phyloP scores from a whole-genome alignment of 2,113 vertebrate genomes.

The Microtus oregoni region DNA sequence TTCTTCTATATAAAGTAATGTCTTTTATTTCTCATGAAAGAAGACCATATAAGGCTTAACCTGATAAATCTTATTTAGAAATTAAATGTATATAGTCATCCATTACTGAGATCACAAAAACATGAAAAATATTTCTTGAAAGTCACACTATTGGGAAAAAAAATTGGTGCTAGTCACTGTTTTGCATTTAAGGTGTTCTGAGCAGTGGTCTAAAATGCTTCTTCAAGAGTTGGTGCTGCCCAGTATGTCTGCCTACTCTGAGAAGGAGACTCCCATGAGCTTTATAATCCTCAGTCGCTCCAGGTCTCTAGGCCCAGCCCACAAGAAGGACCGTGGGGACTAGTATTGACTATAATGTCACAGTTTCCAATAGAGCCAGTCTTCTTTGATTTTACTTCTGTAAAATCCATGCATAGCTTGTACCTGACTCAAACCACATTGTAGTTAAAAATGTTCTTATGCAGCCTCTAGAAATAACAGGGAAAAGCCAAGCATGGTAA shows the following conservation, averaged over 20 bases:
- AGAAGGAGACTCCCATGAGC: neutral
- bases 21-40: neutral
- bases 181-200: neutral
- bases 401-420: neutral
- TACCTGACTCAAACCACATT: slow-evolving; percentile 13
- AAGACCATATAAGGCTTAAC: neutral
- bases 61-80: neutral
- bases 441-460: slow-evolving; percentile 25
- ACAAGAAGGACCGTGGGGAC: neutral
- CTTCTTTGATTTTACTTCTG: slow-evolving; percentile 49
- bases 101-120: neutral
- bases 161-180: neutral
- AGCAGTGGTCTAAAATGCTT: neutral
- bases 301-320: neutral
- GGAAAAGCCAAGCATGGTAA: neutral
- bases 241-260: neutral
- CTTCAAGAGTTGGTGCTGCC: neutral
- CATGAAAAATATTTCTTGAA: neutral
- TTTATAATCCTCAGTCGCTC: neutral
- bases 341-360: slow-evolving; percentile 31
- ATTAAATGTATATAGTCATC: neutral
- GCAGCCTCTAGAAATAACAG: neutral
- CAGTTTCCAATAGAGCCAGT: slow-evolving; percentile 28
- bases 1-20: neutral
- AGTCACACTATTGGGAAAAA: neutral